Evolutionary conservation across 2,113 vertebrate species (phyloP).

Genomic region (Microtus richardsoni): DNA sequence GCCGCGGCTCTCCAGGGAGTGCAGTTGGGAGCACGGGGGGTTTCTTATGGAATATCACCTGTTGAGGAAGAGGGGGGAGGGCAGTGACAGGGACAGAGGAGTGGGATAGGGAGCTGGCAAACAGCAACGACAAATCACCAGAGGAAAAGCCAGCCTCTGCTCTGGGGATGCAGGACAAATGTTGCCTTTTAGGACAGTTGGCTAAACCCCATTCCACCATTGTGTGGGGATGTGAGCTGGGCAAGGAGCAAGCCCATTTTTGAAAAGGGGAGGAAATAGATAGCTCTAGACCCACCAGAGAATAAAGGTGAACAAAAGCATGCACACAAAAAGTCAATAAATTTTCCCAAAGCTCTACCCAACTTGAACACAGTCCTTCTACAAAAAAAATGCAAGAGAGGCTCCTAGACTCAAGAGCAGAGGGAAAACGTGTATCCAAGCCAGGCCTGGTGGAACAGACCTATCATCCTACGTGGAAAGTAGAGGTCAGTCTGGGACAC

Average conservation of each 20-base stretch:
- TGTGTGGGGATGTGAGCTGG: background rate
- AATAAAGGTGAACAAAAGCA: background rate
- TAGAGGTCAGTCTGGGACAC: background rate
- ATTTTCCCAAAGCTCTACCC: background rate
- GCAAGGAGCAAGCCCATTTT: background rate
- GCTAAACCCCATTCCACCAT: too few relatives aligned
- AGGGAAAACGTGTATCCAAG: background rate
- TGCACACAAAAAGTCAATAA: background rate
- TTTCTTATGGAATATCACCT: background rate
- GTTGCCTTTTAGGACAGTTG: background rate
- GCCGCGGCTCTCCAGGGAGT: background rate
- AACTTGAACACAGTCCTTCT: background rate
- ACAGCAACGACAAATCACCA: background rate
- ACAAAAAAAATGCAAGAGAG: background rate
- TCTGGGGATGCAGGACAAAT: background rate
- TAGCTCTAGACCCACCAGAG: background rate
- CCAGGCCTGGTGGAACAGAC: background rate
- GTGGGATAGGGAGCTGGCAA: background rate
- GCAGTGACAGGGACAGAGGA: too few relatives aligned
- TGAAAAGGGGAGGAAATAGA: background rate
- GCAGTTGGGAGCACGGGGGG: background rate
- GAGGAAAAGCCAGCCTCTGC: background rate
- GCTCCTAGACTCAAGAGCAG: background rate
- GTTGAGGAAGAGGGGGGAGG: background rate
- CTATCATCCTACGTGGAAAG: background rate